A percentile compares a stretch with the other conserved stretches of the same genome.
Evolutionary conservation across 2,797 vertebrate species (phyloP).

Genomic region (Cyprinella venusta): DNA sequence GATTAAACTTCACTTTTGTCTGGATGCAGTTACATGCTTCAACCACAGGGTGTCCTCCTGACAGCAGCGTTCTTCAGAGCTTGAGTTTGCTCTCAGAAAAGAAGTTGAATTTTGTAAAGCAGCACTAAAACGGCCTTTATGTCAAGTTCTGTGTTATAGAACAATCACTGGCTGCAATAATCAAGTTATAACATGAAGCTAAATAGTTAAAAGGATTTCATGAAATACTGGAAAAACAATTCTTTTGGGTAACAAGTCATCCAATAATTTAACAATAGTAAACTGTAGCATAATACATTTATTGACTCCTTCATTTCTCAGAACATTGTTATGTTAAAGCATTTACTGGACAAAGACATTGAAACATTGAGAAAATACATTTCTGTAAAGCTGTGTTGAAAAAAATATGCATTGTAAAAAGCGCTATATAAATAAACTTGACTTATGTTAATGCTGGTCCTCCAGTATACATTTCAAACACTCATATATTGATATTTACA

Average conservation of each 20-base stretch:
- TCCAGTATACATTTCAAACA: background rate
- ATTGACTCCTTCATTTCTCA: background rate
- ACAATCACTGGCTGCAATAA: background rate
- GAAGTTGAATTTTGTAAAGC: background rate
- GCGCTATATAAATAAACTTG: background rate
- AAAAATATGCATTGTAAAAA: constrained; percentile 2
- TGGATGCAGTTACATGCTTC: constrained; percentile 1
- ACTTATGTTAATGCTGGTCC: background rate
- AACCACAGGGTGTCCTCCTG: constrained; percentile 63
- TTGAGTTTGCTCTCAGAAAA: background rate
- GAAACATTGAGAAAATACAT: background rate
- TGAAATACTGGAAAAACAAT: background rate
- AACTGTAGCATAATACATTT: background rate
- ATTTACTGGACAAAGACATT: background rate
- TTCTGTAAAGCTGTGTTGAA: background rate
- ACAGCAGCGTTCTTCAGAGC: background rate
- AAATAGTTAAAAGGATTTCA: background rate
- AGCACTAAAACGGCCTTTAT: background rate
- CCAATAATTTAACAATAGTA: background rate
- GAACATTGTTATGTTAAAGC: background rate
- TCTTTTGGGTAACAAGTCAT: background rate
- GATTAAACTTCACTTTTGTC: background rate
- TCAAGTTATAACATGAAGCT: background rate
- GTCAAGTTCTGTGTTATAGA: background rate
- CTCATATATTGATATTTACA: background rate